phyloP scores from a whole-genome alignment of 2,113 vertebrate genomes.

The Pseudopipra pipra region DNA sequence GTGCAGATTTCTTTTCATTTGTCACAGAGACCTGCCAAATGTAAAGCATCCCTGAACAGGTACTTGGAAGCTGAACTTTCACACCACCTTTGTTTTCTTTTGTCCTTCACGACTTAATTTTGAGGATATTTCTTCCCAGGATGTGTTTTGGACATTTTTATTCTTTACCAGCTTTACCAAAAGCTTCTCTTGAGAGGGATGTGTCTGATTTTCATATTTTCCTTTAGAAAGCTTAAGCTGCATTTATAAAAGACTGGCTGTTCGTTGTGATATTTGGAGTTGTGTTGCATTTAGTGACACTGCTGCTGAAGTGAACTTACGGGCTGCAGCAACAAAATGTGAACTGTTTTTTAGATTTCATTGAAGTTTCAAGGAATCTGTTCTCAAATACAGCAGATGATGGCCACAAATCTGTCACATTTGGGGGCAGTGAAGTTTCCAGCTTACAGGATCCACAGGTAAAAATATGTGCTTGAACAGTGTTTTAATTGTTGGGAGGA shows the following conservation, averaged over 20 bases:
- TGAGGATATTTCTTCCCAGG: background rate
- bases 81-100: background rate
- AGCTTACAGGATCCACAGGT: slow-evolving; percentile 74
- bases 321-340: background rate
- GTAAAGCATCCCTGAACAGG: background rate
- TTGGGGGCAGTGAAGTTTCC: slow-evolving; percentile 63
- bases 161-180: background rate
- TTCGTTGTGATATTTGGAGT: background rate
- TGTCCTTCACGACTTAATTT: background rate
- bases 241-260: background rate
- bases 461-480: background rate
- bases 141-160: background rate
- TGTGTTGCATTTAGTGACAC: background rate
- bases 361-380: slow-evolving; percentile 77
- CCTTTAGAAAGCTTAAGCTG: background rate
- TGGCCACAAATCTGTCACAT: background rate
- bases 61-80: background rate
- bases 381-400: slow-evolving; percentile 72
- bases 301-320: background rate
- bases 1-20: background rate
- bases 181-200: background rate
- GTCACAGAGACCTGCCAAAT: background rate
- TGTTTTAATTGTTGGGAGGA: background rate
- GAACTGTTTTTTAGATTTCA: slow-evolving; percentile 77
- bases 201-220: background rate